Percentiles rank a stretch among this genome's conserved stretches.
These are phyloP conservation scores for Tetraneura akinire DNA, from an alignment of 1,140 invertebrate species.

Conservation along the genomic window DNA sequence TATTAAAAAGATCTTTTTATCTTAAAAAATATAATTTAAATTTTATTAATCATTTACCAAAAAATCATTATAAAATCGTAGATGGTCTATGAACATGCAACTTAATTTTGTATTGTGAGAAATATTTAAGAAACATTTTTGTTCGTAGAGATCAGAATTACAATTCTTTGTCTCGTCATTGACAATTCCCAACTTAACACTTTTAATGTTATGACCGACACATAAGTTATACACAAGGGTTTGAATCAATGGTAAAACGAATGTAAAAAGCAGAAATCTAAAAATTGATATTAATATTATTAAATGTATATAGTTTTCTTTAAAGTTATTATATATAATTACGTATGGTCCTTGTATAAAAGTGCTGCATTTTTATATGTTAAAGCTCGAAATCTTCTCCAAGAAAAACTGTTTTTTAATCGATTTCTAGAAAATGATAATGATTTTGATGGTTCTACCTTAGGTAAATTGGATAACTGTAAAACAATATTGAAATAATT, in stretches of 20 bases:
- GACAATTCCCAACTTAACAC: constrained; percentile 80
- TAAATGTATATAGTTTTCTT: no score
- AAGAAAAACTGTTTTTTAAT: constrained; percentile 23
- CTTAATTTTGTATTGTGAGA: constrained; percentile 15
- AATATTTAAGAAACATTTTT: constrained; percentile 18
- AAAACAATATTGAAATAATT: not conserved
- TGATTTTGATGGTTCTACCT: not conserved
- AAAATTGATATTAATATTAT: constrained; percentile 51
- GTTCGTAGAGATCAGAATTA: not conserved
- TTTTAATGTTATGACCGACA: constrained; percentile 84
- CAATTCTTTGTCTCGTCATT: constrained; percentile 70
- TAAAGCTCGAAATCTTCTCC: constrained; percentile 31
- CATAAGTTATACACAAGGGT: constrained; percentile 91
- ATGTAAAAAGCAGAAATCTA: constrained; percentile 84
- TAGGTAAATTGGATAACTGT: not conserved
- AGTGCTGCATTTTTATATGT: constrained; percentile 30
- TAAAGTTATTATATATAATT: not conserved
- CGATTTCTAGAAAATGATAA: not conserved
- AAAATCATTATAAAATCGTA: not conserved
- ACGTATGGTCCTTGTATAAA: constrained; percentile 35
- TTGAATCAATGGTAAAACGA: constrained; percentile 86
- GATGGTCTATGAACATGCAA: constrained; percentile 29
- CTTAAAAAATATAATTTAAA: no score
- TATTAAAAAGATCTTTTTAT: no score
- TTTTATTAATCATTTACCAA: constrained; percentile 19